A percentile compares a stretch with the other conserved stretches of the same genome.
Conservation (phyloP, 2,113 vertebrate species). For the Odocoileus virginianus region DNA sequence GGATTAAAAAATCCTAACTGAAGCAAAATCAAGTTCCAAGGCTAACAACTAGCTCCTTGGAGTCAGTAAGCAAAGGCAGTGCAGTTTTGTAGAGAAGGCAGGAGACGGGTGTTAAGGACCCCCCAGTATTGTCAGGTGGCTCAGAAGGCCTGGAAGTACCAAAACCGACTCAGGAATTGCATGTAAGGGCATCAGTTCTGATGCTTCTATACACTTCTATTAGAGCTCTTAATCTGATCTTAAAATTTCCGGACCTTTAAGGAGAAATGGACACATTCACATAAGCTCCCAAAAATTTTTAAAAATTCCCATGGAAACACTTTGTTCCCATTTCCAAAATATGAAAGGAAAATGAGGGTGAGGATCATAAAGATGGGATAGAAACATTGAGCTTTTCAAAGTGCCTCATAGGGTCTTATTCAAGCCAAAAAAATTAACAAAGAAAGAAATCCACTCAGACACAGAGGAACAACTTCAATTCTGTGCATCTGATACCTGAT, state of each 20-base stretch:
- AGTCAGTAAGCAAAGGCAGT: background rate
- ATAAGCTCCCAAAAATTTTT: background rate
- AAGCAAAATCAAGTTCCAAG: background rate
- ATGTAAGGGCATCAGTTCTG: accelerated
- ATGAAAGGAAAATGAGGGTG: background rate
- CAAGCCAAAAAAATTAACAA: background rate
- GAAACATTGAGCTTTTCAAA: background rate
- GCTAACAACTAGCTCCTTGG: background rate
- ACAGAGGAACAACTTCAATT: background rate
- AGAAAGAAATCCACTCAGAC: background rate
- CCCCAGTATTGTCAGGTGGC: background rate
- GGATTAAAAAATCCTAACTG: background rate
- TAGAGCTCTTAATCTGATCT: background rate
- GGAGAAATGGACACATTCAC: background rate
- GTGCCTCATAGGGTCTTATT: background rate
- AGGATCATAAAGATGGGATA: background rate
- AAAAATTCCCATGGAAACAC: background rate
- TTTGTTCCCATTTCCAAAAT: background rate
- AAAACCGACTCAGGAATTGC: accelerated
- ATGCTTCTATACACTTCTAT: accelerated
- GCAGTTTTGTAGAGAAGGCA: too few relatives aligned
- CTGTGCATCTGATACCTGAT: background rate
- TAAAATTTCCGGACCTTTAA: background rate
- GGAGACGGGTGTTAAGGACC: accelerated
- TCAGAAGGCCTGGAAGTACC: background rate